A percentile compares a stretch with the other conserved stretches of the same genome.
These are phyloP conservation scores for Caenorhabditis briggsae DNA, from an alignment of 1,140 invertebrate genomes.

Conservation along the genomic window DNA sequence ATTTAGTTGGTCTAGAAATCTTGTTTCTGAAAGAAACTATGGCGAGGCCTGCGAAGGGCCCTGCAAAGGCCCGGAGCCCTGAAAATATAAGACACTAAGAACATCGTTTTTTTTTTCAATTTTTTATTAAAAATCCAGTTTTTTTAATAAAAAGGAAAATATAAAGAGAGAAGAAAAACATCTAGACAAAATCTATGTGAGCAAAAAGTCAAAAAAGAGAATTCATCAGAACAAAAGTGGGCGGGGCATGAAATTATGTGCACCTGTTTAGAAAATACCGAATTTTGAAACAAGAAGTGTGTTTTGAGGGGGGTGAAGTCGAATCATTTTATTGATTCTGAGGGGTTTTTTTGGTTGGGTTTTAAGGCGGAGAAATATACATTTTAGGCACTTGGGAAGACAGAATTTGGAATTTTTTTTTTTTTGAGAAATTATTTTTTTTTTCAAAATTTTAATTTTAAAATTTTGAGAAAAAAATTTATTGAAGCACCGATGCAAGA, in stretches of 20 bases:
- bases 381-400: slow-evolving; percentile 9
- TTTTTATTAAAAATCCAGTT: slow-evolving; percentile 21
- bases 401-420: not conserved
- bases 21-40: too few species aligned
- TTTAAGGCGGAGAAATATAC: slow-evolving; percentile 2
- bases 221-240: not conserved
- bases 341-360: not conserved
- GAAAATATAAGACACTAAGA: not conserved
- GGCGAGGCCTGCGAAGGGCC: too few species aligned
- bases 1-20: too few species aligned
- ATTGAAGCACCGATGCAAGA: slow-evolving; percentile 40
- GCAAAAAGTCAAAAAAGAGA: not conserved
- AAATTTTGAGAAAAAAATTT: not conserved
- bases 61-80: too few species aligned
- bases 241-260: slow-evolving; percentile 33
- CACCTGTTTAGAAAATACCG: slow-evolving; percentile 48
- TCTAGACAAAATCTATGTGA: slow-evolving; percentile 26
- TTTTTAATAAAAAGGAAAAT: not conserved
- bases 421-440: not conserved
- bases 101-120: not conserved
- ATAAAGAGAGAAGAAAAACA: not conserved
- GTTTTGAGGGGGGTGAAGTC: not conserved
- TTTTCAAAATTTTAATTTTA: too few species aligned
- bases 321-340: slow-evolving; percentile 43
- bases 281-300: not conserved